phyloP scores from a whole-genome alignment of 2,113 vertebrate genomes.

The Chamaea fasciata region DNA sequence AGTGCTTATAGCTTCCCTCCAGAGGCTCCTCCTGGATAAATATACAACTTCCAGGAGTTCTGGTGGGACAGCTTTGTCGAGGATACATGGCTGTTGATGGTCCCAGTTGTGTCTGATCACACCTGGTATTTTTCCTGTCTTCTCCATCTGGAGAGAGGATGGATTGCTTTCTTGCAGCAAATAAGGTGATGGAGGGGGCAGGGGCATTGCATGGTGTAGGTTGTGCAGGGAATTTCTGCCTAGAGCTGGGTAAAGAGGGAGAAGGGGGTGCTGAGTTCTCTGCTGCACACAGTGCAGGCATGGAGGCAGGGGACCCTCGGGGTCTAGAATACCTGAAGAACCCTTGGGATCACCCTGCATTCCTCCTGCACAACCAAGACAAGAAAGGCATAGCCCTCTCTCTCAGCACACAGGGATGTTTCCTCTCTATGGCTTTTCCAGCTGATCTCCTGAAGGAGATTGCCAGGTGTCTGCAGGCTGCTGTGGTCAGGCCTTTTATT shows the following conservation, averaged over 20 bases:
- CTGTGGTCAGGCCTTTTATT: background rate
- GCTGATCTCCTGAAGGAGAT: background rate
- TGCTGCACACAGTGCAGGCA: background rate
- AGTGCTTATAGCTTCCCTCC: conserved; percentile 3
- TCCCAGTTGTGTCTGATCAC: conserved; percentile 31
- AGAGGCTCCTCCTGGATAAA: conserved; percentile 24
- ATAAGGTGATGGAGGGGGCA: background rate
- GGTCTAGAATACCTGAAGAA: background rate
- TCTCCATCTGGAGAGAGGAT: conserved; percentile 5
- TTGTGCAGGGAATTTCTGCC: background rate
- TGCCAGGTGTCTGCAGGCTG: background rate
- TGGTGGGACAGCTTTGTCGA: background rate
- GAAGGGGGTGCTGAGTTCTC: background rate
- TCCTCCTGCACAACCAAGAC: rapidly evolving
- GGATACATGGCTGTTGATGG: background rate
- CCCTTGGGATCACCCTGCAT: background rate
- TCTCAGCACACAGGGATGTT: background rate
- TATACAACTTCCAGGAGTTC: conserved; percentile 23
- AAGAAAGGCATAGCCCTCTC: background rate
- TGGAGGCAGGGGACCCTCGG: rapidly evolving
- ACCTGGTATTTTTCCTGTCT: conserved; percentile 19
- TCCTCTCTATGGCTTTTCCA: background rate
- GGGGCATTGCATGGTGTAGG: background rate
- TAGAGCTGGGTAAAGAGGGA: background rate
- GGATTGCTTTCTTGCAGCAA: conserved; percentile 1